phyloP scores from a whole-genome alignment of 2,888 invertebrate genomes.

The Thera obeliscata region DNA sequence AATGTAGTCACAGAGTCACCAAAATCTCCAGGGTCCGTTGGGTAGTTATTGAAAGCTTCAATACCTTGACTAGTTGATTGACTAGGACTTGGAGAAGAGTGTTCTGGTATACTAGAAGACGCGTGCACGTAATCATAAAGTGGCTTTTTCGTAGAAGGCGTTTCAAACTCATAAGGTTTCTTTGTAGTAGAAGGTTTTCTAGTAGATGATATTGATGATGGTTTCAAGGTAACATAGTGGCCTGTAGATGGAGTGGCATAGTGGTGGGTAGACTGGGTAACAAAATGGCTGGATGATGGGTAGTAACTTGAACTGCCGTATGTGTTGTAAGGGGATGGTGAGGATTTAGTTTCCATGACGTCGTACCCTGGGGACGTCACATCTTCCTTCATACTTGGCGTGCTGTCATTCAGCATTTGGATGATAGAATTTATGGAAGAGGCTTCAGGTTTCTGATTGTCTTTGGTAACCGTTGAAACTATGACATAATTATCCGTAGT shows the following conservation, averaged over 20 bases:
- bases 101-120: conserved; percentile 59
- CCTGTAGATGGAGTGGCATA: conserved; percentile 65
- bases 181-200: conserved; percentile 52
- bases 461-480: conserved; percentile 84
- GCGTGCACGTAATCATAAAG: conserved; percentile 57
- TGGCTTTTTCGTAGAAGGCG: conserved; percentile 53
- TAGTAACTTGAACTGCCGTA: conserved; percentile 49
- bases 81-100: conserved; percentile 70
- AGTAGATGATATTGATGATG: conserved; percentile 57
- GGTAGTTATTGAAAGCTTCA: conserved; percentile 75
- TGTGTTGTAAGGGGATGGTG: conserved; percentile 61
- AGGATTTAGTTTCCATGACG: conserved; percentile 71
- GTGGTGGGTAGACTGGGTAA: conserved; percentile 56
- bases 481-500: conserved; percentile 82
- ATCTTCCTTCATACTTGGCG: conserved; percentile 70
- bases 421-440: conserved; percentile 85
- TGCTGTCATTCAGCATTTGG: conserved; percentile 85
- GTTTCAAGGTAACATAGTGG: conserved; percentile 75
- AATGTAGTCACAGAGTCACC: conserved; percentile 72
- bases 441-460: conserved; percentile 69
- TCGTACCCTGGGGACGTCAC: conserved; percentile 65
- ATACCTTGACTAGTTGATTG: conserved; percentile 77
- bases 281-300: conserved; percentile 62
- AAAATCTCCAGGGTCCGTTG: conserved; percentile 73
- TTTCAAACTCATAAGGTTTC: conserved; percentile 45